phyloP scores from a whole-genome alignment of 2,888 invertebrate species.

The Drosophila meridionalis region DNA sequence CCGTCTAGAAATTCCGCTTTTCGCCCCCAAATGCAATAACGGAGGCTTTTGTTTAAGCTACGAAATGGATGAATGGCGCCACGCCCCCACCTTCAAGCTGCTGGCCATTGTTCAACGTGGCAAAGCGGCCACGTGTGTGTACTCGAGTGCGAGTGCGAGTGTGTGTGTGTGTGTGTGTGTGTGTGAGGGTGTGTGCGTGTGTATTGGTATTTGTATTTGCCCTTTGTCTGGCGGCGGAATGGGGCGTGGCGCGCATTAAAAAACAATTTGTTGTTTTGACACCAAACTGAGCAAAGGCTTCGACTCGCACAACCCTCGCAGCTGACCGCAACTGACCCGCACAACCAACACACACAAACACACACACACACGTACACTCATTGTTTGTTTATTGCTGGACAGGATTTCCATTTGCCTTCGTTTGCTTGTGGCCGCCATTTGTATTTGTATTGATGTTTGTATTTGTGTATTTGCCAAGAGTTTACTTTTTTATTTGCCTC shows the following conservation, averaged over 20 bases:
- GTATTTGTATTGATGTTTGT: conserved; percentile 48
- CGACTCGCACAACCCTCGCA: conserved; percentile 21
- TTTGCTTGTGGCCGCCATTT: conserved; percentile 60
- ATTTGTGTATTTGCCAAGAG: conserved; percentile 51
- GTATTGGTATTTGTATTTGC: conserved; percentile 52
- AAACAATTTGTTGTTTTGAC: conserved; percentile 80
- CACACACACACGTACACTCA: conserved; percentile 15
- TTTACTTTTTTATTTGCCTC: conserved; percentile 40
- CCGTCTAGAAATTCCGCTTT: conserved; percentile 34
- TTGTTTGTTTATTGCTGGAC: conserved; percentile 72
- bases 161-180: conserved; percentile 4
- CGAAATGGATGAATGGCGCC: conserved; percentile 36
- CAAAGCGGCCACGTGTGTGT: conserved; percentile 24
- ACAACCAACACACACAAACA: conserved; percentile 28
- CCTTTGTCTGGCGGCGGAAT: conserved; percentile 58
- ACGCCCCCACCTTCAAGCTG: conserved; percentile 36
- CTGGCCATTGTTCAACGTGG: conserved; percentile 29
- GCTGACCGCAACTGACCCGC: conserved; percentile 59
- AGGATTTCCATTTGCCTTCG: conserved; percentile 64
- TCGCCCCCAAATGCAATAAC: conserved; percentile 46
- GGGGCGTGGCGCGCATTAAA: conserved; percentile 65
- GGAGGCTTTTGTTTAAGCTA: conserved; percentile 51
- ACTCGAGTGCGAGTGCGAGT: background rate
- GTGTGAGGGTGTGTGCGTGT: conserved; percentile 1
- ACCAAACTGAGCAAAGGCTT: conserved; percentile 64